Base-by-base conservation (phyloP, 2,113 vertebrate species). In the Mus spicilegus region DNA sequence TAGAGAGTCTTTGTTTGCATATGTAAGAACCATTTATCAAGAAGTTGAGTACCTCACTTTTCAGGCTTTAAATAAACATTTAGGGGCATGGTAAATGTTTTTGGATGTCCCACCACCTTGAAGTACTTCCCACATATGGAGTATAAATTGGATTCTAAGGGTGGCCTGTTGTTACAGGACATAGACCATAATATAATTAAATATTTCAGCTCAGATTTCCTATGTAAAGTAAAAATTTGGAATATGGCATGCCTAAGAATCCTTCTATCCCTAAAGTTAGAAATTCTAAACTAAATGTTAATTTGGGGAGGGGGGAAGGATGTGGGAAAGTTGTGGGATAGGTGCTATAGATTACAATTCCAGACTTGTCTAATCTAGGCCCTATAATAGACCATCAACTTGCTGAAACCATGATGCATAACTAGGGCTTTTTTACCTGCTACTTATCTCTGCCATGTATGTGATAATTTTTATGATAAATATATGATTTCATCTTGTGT, bases 371-470 rank as follows among this genome's bases (percentile, higher is more conserved):
- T 90, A 77, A 28, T 22, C 13, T 42, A 77, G 86, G 61, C 12
- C 4, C 78, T 81, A 88, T 91, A 90, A 39, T 73, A 84, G 39
- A 73, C 42, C 90, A 4, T 91, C 93, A 94, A 91, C 14, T 81
- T 39, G 49, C 72, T 94, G 54, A 94, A 96, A 94, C 16, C 10
- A 72, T 22, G 85, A 33, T 87, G 16, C 17, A 58, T 80, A 65
- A 61, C 33, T 63, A 39, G 13, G 33, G 28, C 11, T 93, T 91
- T 36, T 69, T 90, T 78, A 72, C 82, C 51, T 97, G 7, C 2
- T 86, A 93, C 26, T 95, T 97, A 96, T 88, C n/a, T 88, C 58
- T 85, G 36, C 7, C 56, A 65, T 93, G 89, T 91, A 90, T 73
- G 26, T 82, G 17, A 87, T 89, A 26, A 91, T 90, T 26, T 96